Conservation (phyloP, 2,888 invertebrate species). For the Troglohyphantes excavatus region DNA sequence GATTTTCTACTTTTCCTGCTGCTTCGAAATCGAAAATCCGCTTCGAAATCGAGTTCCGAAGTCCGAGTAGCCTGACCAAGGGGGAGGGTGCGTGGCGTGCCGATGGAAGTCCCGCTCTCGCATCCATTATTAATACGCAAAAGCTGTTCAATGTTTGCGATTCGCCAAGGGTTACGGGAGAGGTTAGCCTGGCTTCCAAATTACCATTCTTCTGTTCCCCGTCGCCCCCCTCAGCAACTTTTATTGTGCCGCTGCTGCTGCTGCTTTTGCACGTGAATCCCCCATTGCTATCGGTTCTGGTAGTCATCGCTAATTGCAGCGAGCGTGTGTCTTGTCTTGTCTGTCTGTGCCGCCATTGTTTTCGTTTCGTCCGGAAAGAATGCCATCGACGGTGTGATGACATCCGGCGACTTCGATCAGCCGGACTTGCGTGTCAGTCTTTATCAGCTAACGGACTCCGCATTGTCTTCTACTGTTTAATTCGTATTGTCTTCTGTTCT, state of each 20-base stretch:
- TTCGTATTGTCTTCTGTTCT: not conserved
- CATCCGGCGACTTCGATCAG: constrained; percentile 49
- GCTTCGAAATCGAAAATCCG: constrained; percentile 53
- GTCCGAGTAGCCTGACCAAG: constrained; percentile 64
- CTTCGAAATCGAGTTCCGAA: constrained; percentile 66
- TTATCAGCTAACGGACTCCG: constrained; percentile 58
- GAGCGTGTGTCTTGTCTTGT: constrained; percentile 16
- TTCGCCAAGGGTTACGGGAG: constrained; percentile 71
- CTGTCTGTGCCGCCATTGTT: constrained; percentile 37
- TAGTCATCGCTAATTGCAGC: constrained; percentile 68
- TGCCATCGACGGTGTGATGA: constrained; percentile 59
- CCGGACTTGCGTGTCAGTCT: constrained; percentile 67
- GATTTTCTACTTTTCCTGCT: constrained; percentile 61
- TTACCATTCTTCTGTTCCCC: constrained; percentile 26
- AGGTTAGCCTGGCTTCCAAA: constrained; percentile 64
- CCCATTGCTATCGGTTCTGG: constrained; percentile 71
- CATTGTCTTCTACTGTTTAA: constrained; percentile 42
- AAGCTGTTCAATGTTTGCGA: constrained; percentile 59
- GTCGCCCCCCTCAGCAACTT: constrained; percentile 29
- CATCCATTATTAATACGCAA: constrained; percentile 73
- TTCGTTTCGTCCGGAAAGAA: constrained; percentile 39
- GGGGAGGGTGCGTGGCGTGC: constrained; percentile 52
- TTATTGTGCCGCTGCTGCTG: constrained; percentile 39
- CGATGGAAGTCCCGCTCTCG: constrained; percentile 29
- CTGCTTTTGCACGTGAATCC: constrained; percentile 68